phyloP scores from a whole-genome alignment of 1,140 invertebrate genomes.

The Hermetia illucens region DNA sequence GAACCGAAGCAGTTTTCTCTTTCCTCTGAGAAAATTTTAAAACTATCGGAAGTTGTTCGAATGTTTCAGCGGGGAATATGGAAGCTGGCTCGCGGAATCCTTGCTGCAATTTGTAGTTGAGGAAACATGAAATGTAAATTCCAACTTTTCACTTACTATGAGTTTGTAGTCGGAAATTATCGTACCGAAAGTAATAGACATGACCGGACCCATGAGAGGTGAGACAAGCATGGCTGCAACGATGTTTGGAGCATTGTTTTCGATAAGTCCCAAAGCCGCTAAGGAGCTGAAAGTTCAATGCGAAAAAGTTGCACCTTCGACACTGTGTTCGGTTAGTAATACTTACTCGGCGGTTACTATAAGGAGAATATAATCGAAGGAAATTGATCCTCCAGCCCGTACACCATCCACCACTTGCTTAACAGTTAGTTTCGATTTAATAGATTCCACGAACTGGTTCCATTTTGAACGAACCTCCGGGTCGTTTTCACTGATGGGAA shows the following conservation, averaged over 20 bases:
- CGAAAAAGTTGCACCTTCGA: neutral
- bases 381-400: slow-evolving; percentile 55
- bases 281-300: slow-evolving; percentile 30
- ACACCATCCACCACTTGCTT: slow-evolving; percentile 75
- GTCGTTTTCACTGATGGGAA: slow-evolving; percentile 13
- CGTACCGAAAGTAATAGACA: slow-evolving; percentile 70
- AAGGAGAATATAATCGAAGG: slow-evolving; percentile 68
- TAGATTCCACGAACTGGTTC: slow-evolving; percentile 53
- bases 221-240: slow-evolving; percentile 80
- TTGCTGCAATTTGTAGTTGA: too few species aligned
- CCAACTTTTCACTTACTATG: slow-evolving; percentile 21
- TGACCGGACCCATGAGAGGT: slow-evolving; percentile 75
- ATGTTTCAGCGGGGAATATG: too few species aligned
- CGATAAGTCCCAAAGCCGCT: slow-evolving; percentile 41
- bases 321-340: neutral
- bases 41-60: too few species aligned
- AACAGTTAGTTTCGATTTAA: slow-evolving; percentile 65
- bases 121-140: neutral
- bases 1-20: too few species aligned
- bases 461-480: slow-evolving; percentile 41
- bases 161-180: slow-evolving; percentile 56
- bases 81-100: too few species aligned
- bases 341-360: slow-evolving; percentile 67
- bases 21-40: too few species aligned
- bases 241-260: slow-evolving; percentile 58